phyloP scores from a whole-genome alignment of 1,140 invertebrate species.

The Danaus plexippus region DNA sequence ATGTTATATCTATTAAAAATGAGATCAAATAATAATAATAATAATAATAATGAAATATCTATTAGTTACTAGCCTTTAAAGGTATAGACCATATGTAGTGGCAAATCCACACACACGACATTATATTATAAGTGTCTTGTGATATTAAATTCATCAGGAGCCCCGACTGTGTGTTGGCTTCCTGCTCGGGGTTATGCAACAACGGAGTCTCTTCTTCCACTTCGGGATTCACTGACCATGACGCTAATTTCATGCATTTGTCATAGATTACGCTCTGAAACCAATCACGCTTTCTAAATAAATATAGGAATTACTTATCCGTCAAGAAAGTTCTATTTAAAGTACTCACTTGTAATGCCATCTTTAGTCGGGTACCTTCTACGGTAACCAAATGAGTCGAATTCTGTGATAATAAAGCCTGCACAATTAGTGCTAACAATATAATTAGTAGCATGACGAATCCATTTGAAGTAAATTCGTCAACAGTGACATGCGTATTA shows the following conservation, averaged over 20 bases:
- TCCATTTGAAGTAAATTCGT: conserved; percentile 81
- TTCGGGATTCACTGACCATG: conserved; percentile 66
- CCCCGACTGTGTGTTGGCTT: conserved; percentile 71
- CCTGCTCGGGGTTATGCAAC: conserved; percentile 31
- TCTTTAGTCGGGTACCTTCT: conserved; percentile 85
- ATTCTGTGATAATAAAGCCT: conserved; percentile 87
- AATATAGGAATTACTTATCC: not conserved
- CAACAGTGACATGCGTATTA: conserved; percentile 37
- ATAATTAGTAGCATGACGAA: conserved; percentile 83
- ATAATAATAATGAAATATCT: not conserved
- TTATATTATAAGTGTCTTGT: conserved; percentile 85
- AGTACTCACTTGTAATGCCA: conserved; percentile 79
- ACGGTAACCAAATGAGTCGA: conserved; percentile 87
- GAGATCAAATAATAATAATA: conserved; percentile 2
- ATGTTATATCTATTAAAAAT: too few species aligned
- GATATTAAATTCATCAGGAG: conserved; percentile 87
- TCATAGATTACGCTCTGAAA: conserved; percentile 78
- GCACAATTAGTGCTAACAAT: conserved; percentile 80
- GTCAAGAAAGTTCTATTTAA: conserved; percentile 4
- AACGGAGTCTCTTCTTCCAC: conserved; percentile 43
- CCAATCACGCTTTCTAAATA: conserved; percentile 10
- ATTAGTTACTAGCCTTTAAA: conserved; percentile 76
- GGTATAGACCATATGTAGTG: conserved; percentile 91
- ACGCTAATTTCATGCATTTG: conserved; percentile 61
- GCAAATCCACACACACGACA: conserved; percentile 87